A percentile compares a stretch with the other conserved stretches of the same genome.
phyloP scores from a whole-genome alignment of 2,888 invertebrate genomes.

The Conchocele bisecta region DNA sequence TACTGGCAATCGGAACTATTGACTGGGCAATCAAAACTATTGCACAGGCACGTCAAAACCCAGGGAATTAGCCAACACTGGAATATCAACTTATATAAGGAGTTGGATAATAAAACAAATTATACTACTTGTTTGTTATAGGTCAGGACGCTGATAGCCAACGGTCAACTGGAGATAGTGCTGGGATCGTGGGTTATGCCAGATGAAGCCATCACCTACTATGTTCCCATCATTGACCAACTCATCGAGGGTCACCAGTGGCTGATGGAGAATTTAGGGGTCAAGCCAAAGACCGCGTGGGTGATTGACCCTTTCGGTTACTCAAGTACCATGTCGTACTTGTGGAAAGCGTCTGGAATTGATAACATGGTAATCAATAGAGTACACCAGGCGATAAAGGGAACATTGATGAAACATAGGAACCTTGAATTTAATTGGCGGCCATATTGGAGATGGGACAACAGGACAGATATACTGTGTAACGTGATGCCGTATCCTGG shows the following conservation, averaged over 20 bases:
- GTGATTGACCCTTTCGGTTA: conserved; percentile 82
- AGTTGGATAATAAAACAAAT: too few relatives aligned
- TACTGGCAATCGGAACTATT: too few relatives aligned
- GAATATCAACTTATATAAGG: too few relatives aligned
- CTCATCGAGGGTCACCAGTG: conserved; percentile 82
- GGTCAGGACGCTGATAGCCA: conserved; percentile 71
- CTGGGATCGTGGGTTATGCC: conserved; percentile 82
- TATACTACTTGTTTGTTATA: too few relatives aligned
- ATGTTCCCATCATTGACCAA: conserved; percentile 79
- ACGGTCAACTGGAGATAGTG: conserved; percentile 80
- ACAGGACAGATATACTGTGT: conserved; percentile 87
- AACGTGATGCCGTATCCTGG: conserved; percentile 98
- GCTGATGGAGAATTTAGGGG: conserved; percentile 84
- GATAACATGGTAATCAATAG: conserved; percentile 80
- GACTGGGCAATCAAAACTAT: too few relatives aligned
- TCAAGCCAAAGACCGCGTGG: conserved; percentile 80
- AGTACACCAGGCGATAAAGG: conserved; percentile 92
- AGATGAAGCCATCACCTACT: conserved; percentile 80
- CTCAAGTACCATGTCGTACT: conserved; percentile 79
- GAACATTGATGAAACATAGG: conserved; percentile 89
- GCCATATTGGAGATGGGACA: conserved; percentile 86
- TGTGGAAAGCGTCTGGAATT: conserved; percentile 78
- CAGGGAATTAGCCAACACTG: too few relatives aligned
- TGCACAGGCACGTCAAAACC: too few relatives aligned
- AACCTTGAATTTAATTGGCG: conserved; percentile 95